A percentile compares a stretch with the other conserved stretches of the same genome.
These are phyloP conservation scores for Bombus confusus DNA, from an alignment of 1,140 invertebrate species.

Conservation along the genomic window DNA sequence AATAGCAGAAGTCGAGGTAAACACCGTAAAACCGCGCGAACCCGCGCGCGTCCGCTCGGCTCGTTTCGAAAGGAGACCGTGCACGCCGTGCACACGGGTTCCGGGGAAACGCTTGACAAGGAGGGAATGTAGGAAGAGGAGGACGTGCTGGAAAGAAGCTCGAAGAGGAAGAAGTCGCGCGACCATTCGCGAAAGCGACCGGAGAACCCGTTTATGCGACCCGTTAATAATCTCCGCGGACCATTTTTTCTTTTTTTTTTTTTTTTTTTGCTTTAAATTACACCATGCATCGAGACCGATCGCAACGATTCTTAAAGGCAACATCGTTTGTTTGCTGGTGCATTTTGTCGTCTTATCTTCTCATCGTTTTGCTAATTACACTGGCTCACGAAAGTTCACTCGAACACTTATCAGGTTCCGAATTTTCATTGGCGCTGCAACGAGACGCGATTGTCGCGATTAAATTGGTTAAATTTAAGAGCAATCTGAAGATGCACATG, in stretches of 20 bases:
- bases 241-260: neutral
- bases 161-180: conserved; percentile 45
- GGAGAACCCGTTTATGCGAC: conserved; percentile 26
- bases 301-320: neutral
- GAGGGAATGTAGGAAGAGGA: conserved; percentile 54
- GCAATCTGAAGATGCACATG: no score
- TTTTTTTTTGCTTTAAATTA: neutral
- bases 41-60: conserved; percentile 29
- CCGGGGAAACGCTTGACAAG: conserved; percentile 31
- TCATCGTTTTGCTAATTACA: no score
- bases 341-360: neutral
- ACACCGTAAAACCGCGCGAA: conserved; percentile 62
- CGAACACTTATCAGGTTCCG: no score
- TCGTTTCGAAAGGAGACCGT: conserved; percentile 61
- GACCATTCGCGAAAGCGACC: conserved; percentile 35
- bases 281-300: no score
- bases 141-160: conserved; percentile 19
- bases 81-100: neutral
- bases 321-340: no score
- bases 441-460: no score
- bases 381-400: no score
- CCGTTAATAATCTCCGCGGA: conserved; percentile 38
- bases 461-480: no score
- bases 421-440: no score
- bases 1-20: conserved; percentile 54